Conservation (phyloP, 2,888 invertebrate species). For the Synergus umbraculus region DNA sequence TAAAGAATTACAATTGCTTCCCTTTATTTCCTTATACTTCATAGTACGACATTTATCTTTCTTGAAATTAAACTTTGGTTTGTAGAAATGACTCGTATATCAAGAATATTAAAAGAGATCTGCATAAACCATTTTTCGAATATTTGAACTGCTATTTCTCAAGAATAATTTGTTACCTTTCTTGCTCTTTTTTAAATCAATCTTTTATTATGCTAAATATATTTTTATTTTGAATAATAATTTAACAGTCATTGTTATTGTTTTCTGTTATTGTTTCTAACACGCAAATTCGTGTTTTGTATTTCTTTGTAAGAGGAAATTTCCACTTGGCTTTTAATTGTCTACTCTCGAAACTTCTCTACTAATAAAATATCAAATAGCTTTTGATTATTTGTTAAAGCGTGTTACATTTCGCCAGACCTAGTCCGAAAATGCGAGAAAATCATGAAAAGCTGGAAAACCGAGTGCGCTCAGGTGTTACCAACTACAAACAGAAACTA, state of each 20-base stretch:
- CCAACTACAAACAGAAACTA: not conserved
- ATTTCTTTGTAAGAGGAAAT: not conserved
- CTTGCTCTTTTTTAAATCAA: no score
- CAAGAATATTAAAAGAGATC: not conserved
- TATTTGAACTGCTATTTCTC: not conserved
- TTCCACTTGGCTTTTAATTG: not conserved
- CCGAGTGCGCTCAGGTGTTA: conserved; percentile 9
- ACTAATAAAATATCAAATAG: not conserved
- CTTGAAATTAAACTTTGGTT: conserved; percentile 10
- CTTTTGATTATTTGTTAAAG: conserved; percentile 3
- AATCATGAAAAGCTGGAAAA: conserved; percentile 4
- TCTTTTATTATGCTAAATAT: no score
- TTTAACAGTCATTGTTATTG: no score
- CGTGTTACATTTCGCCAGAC: not conserved
- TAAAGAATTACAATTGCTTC: conserved; percentile 11
- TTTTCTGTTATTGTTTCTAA: no score
- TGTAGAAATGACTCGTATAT: conserved; percentile 5
- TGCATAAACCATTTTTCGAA: not conserved
- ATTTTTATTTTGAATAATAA: no score
- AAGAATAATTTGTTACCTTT: not conserved
- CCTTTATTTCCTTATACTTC: not conserved
- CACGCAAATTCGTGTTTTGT: not conserved
- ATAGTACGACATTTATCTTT: not conserved
- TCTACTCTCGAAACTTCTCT: not conserved
- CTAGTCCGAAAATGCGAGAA: not conserved